Base-by-base conservation (phyloP, 2,113 vertebrate species). In the Saguinus midas region DNA sequence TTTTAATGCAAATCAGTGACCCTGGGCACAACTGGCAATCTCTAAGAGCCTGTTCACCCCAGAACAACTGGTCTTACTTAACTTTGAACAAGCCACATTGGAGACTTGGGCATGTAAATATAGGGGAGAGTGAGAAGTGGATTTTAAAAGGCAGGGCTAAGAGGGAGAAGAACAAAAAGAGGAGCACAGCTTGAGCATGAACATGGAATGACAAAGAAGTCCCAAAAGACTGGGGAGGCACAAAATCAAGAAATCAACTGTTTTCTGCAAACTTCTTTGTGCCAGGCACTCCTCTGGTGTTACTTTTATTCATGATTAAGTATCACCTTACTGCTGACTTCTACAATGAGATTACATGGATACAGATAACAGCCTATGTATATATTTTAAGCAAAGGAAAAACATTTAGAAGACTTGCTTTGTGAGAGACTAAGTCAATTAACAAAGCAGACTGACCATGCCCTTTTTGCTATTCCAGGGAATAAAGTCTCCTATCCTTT, bases 361-460 rank as follows among this genome's bases (percentile, higher is more conserved):
- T 64, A 87, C 23, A 95, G 66, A 84, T 43, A 72, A 94, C 4
- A 25, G 86, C 23, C 14, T 52, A 66, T 32, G 40, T 20, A 21
- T 80, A n/a, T 93, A 57, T 87, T 76, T 37, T 29, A 90, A 84
- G 70, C 58, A 93, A 87, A 97, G 45, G 73, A 52, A 82, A 96
- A 96, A 73, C 32, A 81, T 76, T 83, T 18, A 68, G 14, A 83
- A 90, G 48, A 95, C 61, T 21, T 86, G 57, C 35, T 89, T 57
- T 84, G 40, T 82, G 48, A 57, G 72, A 94, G 70, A 87, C 43
- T 55, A 87, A 70, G 35, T 32, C 64, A 90, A 85, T 90, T 29
- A 91, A 55, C 32, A 93, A 27, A 68, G 16, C 64, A 66, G 81
- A 82, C 37, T 52, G 35, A 25, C 78, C 20, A 5, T 25, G 45